Evolutionary conservation across 1,140 invertebrate species (phyloP).

Genomic region (Tetramorium simillimum): DNA sequence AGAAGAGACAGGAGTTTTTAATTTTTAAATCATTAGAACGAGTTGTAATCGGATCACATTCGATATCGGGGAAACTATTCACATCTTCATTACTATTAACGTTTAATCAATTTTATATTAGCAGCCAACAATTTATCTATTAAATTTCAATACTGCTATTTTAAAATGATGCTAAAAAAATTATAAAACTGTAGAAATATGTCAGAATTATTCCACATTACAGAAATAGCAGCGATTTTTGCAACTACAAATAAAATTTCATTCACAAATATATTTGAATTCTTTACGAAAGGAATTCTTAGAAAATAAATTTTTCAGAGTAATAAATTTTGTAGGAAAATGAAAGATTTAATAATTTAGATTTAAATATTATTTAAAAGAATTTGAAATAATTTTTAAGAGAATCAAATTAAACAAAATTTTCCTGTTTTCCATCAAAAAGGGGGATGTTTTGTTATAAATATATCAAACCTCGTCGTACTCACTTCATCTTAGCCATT

Average conservation of each 20-base stretch:
- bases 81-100: neutral
- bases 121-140: neutral
- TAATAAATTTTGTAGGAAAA: neutral
- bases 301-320: neutral
- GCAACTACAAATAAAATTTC: neutral
- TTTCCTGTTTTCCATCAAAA: neutral
- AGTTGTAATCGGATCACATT: slow-evolving; percentile 14
- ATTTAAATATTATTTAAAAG: neutral
- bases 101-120: neutral
- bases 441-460: neutral
- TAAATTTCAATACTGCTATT: neutral
- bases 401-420: neutral
- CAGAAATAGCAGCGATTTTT: neutral
- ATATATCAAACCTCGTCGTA: neutral
- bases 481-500: neutral
- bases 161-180: neutral
- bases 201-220: neutral
- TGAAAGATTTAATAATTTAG: neutral
- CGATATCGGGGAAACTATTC: neutral
- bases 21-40: slow-evolving; percentile 26
- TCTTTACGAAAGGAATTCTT: neutral
- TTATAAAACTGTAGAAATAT: neutral
- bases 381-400: neutral
- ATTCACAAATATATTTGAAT: neutral
- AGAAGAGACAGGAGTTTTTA: neutral